Evolutionary conservation across 92 coral and sea anemone genomes (phyloP).

Genomic region (Meandrina meandrites): DNA sequence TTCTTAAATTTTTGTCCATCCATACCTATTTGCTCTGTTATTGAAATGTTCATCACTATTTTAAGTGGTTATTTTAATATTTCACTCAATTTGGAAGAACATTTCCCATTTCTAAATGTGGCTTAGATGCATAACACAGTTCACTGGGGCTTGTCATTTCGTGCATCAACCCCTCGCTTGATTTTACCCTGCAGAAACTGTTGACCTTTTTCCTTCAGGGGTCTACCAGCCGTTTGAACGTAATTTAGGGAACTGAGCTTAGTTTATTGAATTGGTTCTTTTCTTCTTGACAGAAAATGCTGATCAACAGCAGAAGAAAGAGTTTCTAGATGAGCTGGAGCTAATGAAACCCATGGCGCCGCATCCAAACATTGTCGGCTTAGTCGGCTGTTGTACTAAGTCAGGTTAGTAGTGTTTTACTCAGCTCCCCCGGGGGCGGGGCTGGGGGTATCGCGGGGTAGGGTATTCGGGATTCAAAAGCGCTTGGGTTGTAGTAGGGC

Average conservation of each 20-base stretch:
- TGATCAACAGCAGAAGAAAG: constrained; percentile 66
- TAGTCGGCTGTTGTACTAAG: constrained; percentile 91
- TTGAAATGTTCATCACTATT: no score
- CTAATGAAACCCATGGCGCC: constrained; percentile 92
- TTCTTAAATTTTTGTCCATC: no score
- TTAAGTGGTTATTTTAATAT: no score
- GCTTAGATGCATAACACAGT: no score
- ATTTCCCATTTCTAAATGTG: no score
- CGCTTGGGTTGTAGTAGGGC: no score
- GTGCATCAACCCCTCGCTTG: not conserved
- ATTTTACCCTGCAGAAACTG: not conserved
- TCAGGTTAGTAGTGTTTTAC: constrained; percentile 64
- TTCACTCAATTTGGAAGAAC: no score
- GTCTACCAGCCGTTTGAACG: not conserved
- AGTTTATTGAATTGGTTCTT: not conserved
- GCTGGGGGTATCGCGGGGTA: not conserved
- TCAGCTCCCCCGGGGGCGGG: not conserved
- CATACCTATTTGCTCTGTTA: no score
- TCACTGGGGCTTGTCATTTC: not conserved
- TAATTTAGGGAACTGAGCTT: not conserved
- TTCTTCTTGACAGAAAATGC: constrained; percentile 60
- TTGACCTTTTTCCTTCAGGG: not conserved
- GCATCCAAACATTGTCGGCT: constrained; percentile 92
- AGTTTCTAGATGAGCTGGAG: constrained; percentile 87
- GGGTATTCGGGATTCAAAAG: not conserved